Conservation (phyloP, 2,113 vertebrate species). For the Xiphias gladius region DNA sequence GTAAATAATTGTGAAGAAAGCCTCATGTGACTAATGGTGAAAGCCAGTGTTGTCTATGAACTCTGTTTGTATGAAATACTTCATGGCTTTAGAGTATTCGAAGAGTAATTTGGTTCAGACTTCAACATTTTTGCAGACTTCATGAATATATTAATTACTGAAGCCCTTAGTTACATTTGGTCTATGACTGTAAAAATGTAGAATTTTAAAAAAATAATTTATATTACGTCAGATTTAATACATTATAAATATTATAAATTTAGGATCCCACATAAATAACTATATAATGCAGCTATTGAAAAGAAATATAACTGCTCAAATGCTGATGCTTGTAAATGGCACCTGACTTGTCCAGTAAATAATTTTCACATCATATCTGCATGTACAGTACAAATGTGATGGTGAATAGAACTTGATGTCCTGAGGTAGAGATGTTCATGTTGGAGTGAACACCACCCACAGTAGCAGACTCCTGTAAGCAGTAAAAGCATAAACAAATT, state of each 20-base stretch:
- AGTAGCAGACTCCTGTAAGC: constrained; percentile 13
- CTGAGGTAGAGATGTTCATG: constrained; percentile 3
- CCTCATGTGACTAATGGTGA: too few relatives aligned
- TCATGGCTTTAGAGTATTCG: not conserved
- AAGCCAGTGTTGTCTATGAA: too few relatives aligned
- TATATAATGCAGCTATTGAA: not conserved
- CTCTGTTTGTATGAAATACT: too few relatives aligned
- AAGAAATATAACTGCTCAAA: not conserved
- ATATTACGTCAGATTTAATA: not conserved
- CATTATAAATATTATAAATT: not conserved
- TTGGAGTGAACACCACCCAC: not conserved
- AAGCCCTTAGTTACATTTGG: not conserved
- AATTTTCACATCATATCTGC: not conserved
- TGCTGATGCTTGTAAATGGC: not conserved
- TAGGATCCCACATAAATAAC: not conserved
- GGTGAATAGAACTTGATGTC: not conserved
- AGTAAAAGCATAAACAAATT: constrained; percentile 40
- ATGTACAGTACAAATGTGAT: not conserved
- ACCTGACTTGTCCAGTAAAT: not conserved
- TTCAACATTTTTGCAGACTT: too few relatives aligned
- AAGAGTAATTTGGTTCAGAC: not conserved
- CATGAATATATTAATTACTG: too few relatives aligned
- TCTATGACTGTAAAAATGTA: not conserved
- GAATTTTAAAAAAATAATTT: not conserved
- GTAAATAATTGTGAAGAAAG: too few relatives aligned